Evolutionary conservation across 2,797 vertebrate genomes (phyloP), one percentile per base, ranked within the genome.

Genomic region (Coendou prehensilis): DNA sequence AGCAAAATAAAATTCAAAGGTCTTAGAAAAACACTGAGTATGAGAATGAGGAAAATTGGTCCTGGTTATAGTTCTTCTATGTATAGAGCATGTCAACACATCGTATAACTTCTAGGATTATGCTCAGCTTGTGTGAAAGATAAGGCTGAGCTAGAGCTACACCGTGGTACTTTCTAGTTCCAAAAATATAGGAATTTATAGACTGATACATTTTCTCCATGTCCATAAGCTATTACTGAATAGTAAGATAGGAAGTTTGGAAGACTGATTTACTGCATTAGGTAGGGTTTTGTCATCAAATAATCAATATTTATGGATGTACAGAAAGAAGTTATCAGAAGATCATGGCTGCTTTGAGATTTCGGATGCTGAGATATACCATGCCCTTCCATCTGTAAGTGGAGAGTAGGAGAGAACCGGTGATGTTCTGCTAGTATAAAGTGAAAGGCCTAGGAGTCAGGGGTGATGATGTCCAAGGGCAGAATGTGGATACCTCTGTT

Each of bases 271-370:
- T 57, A 93, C 22, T 54, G 14, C 37, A 20, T 67, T 83, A 59
- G 5, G n/a, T 4, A 54, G 23, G 14, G 54, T 71, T 52, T 7
- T 41, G 5, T 23, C 17, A 37, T 45, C 33, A 50, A 26, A 61
- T 17, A 69, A 69, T 0, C 9, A 69, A 26, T 69, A 22, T 26
- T 11, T 52, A 14, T 17, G 63, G 10, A 56, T n/a, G 9, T 18
- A 54, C 28, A 61, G 28, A 81, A 23, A 81, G 2, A 67, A 2
- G 26, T 22, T 67, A 47, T 91, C 41, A 37, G n/a, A 56, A 64
- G 20, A 7, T 2, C 13, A 28, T 56, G 3, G 15, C 1, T 4
- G 6, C 0, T 15, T 64, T 1, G 13, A 23, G 4, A 26, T 85
- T 61, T 22, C 59, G 10, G 33, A 20, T 5, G 1, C 26, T 33